A percentile compares a stretch with the other conserved stretches of the same genome.
phyloP scores from a whole-genome alignment of 2,888 invertebrate species.

The Tyria jacobaeae region DNA sequence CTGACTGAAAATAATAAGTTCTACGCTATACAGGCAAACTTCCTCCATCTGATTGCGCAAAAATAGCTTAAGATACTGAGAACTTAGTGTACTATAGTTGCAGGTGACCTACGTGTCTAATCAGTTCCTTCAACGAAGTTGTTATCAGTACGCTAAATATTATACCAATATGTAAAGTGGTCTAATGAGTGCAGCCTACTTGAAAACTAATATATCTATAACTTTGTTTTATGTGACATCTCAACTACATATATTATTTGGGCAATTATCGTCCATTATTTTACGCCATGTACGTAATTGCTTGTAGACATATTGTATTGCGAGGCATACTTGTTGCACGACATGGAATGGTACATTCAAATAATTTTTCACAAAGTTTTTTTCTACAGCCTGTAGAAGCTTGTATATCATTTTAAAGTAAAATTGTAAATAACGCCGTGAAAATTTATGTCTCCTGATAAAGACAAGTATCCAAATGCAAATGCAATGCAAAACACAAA shows the following conservation, averaged over 20 bases:
- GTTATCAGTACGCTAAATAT: constrained; percentile 17
- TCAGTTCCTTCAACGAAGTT: constrained; percentile 2
- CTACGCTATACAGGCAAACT: too few species aligned
- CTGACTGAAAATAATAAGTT: too few species aligned
- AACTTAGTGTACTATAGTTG: not conserved
- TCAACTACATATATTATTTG: not conserved
- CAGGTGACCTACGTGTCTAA: constrained; percentile 7
- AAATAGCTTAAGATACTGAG: not conserved
- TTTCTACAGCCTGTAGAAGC: too few species aligned
- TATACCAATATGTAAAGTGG: constrained; percentile 21
- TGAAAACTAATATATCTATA: not conserved
- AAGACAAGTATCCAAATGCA: not conserved
- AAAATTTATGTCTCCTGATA: not conserved
- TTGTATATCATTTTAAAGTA: too few species aligned
- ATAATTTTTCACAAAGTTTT: too few species aligned
- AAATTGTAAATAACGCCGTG: too few species aligned
- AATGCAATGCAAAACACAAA: not conserved
- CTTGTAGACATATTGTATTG: too few species aligned
- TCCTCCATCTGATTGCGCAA: too few species aligned
- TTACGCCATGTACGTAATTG: too few species aligned
- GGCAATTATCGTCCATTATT: too few species aligned
- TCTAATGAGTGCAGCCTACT: constrained; percentile 15
- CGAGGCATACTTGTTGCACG: too few species aligned
- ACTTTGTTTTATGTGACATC: not conserved
- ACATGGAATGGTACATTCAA: too few species aligned